Conservation (phyloP, 2,888 invertebrate species). For the Rotaria macrura region DNA sequence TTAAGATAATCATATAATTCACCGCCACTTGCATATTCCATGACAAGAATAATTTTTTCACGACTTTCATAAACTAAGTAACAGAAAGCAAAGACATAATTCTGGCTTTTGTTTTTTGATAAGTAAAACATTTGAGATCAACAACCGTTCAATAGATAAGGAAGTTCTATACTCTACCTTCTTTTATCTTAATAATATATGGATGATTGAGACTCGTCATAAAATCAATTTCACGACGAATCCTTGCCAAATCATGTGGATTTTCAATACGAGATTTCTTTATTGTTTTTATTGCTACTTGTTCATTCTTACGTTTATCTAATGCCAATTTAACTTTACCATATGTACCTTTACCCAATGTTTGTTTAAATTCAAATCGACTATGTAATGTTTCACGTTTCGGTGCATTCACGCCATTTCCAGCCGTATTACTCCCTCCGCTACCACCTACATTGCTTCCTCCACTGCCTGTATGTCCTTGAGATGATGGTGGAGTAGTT, state of each 20-base stretch:
- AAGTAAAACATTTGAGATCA: too few species aligned
- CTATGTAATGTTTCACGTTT: conserved; percentile 36
- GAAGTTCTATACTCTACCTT: conserved; percentile 60
- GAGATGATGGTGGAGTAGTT: not conserved
- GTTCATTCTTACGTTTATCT: conserved; percentile 92
- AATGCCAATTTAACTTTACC: conserved; percentile 96
- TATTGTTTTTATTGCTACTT: conserved; percentile 78
- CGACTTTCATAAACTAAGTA: conserved; percentile 87
- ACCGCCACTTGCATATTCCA: conserved; percentile 97
- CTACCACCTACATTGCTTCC: not conserved
- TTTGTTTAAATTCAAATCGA: conserved; percentile 86
- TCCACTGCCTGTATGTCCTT: not conserved
- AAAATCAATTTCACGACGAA: conserved; percentile 91
- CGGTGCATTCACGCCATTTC: not conserved
- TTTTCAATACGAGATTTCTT: conserved; percentile 52
- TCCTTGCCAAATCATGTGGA: conserved; percentile 86
- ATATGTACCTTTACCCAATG: conserved; percentile 94
- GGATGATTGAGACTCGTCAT: conserved; percentile 97
- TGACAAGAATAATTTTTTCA: conserved; percentile 95
- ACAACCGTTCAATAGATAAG: too few species aligned
- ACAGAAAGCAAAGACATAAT: too few species aligned
- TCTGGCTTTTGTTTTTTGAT: too few species aligned
- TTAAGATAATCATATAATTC: conserved; percentile 93
- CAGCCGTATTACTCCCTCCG: not conserved
- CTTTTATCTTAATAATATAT: conserved; percentile 96